Evolutionary conservation across 2,113 vertebrate genomes (phyloP).

Genomic region (Nothoprocta pentlandii): DNA sequence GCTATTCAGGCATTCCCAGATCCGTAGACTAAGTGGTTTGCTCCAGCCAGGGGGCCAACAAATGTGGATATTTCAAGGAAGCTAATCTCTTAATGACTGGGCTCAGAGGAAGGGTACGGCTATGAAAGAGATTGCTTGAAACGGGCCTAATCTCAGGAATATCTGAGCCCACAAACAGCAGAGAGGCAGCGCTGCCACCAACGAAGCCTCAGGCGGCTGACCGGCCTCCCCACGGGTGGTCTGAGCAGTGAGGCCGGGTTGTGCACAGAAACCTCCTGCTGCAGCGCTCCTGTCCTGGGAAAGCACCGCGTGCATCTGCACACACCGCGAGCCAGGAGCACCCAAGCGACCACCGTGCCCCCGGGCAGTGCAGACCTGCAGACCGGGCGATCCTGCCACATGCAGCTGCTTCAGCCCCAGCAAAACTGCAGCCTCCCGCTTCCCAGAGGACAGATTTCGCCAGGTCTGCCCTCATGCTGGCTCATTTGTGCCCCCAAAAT

Average conservation of each 20-base stretch:
- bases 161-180: slow-evolving; percentile 27
- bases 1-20: slow-evolving; percentile 39
- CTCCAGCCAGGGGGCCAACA: slow-evolving; percentile 1
- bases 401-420: background rate
- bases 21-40: slow-evolving; percentile 40
- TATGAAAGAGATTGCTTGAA: slow-evolving; percentile 68
- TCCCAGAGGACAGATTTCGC: background rate
- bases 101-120: slow-evolving; percentile 57
- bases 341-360: background rate
- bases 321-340: background rate
- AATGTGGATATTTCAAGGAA: slow-evolving; percentile 78
- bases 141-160: slow-evolving; percentile 58
- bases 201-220: background rate
- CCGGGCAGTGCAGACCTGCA: fast-evolving
- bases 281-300: background rate
- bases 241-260: background rate
- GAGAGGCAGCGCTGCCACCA: slow-evolving; percentile 24
- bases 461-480: background rate
- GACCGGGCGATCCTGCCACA: background rate
- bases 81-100: slow-evolving; percentile 79
- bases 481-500: background rate
- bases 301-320: background rate
- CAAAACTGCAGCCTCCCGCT: background rate
- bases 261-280: background rate
- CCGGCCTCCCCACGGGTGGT: slow-evolving; percentile 24